A percentile compares a stretch with the other conserved stretches of the same genome.
Conservation (phyloP, 1,140 invertebrate species). For the Drosophila santomea region DNA sequence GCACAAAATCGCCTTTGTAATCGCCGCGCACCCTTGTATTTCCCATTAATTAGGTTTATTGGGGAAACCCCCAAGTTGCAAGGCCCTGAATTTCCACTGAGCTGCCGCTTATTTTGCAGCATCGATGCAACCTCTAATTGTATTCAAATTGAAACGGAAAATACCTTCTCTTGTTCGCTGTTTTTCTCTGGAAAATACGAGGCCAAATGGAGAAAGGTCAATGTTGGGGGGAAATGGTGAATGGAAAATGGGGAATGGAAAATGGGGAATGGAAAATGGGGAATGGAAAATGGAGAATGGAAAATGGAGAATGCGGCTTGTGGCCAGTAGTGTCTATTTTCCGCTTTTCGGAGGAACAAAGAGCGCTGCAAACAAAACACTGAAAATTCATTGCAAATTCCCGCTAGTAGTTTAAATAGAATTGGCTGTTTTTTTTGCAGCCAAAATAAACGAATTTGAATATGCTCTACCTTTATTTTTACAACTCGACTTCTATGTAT, state of each 20-base stretch:
- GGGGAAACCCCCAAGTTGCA: not conserved
- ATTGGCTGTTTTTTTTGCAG: not conserved
- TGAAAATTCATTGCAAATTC: conserved; percentile 54
- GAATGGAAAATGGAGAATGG: too few relatives aligned
- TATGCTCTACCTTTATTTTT: not conserved
- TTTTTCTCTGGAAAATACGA: conserved; percentile 6
- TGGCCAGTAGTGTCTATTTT: conserved; percentile 27
- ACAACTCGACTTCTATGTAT: too few relatives aligned
- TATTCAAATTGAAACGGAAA: conserved; percentile 20
- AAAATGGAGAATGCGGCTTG: not conserved
- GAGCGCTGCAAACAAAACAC: conserved; percentile 9
- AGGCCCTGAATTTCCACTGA: not conserved
- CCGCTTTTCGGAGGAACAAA: conserved; percentile 6
- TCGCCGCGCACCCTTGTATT: not conserved
- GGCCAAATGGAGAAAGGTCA: conserved; percentile 8
- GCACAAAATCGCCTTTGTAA: not conserved
- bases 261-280: too few relatives aligned
- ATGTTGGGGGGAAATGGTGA: not conserved
- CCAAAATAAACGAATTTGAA: not conserved
- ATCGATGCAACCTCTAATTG: conserved; percentile 34
- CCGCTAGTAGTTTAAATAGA: conserved; percentile 15
- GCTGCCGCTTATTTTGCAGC: conserved; percentile 6
- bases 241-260: too few relatives aligned
- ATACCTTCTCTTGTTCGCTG: conserved; percentile 1
- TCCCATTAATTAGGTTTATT: conserved; percentile 25